These are phyloP conservation scores for Pan troglodytes DNA, from an alignment of 2,113 vertebrate species.

Conservation along the genomic window NHGRI_mPanTro3-v2.1_pri NC_086015.1:133920001-133920500, in stretches of 20 bases:
- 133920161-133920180: conserved; percentile 9
- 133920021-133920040: neutral
- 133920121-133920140: conserved; percentile 7
- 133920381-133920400: neutral
- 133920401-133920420: neutral
- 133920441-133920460: neutral
- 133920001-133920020: neutral
- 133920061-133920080: neutral
- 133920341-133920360: neutral
- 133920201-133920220: neutral
- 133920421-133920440: neutral
- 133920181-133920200: neutral
- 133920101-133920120: neutral
- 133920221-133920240: neutral
- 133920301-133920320: neutral
- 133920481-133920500: neutral
- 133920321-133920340: neutral
- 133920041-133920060: neutral
- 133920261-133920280: neutral
- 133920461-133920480: neutral
- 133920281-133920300: neutral
- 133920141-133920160: neutral
- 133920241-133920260: neutral
- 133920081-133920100: neutral
- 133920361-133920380: neutral